These are phyloP conservation scores for Ostrea edulis DNA, from an alignment of 1,140 invertebrate species.

Conservation along the genomic window DNA sequence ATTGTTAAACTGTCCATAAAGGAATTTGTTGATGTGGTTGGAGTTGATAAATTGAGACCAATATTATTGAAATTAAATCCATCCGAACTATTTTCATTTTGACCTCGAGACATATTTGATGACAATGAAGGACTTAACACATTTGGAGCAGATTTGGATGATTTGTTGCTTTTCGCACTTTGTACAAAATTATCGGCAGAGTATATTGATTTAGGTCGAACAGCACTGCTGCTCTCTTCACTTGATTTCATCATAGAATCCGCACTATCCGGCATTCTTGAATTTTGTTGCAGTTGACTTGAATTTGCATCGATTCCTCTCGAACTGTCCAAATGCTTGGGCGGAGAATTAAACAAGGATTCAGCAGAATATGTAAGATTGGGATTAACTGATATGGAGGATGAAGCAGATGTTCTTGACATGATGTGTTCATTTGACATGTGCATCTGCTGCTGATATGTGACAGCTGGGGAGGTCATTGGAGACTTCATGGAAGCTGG, in stretches of 20 bases:
- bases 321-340: constrained; percentile 2
- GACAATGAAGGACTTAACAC: constrained; percentile 56
- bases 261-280: background rate
- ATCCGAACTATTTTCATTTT: constrained; percentile 65
- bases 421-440: constrained; percentile 41
- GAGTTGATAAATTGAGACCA: constrained; percentile 69
- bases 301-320: background rate
- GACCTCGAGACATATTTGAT: constrained; percentile 52
- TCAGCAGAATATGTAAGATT: constrained; percentile 61
- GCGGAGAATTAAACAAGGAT: constrained; percentile 58
- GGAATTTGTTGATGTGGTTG: constrained; percentile 58
- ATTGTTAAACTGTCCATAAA: constrained; percentile 60
- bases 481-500: constrained; percentile 51
- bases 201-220: constrained; percentile 57
- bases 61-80: constrained; percentile 74
- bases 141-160: constrained; percentile 43
- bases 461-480: constrained; percentile 34
- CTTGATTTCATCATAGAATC: constrained; percentile 13
- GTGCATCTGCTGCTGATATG: constrained; percentile 28
- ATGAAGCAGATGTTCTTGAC: constrained; percentile 7
- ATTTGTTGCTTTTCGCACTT: constrained; percentile 57
- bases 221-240: background rate
- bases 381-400: background rate
- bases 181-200: constrained; percentile 78
- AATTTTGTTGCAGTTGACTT: background rate